These are phyloP conservation scores for Peromyscus melanophrys DNA, from an alignment of 2,797 vertebrate species.

Conservation along the genomic window DNA sequence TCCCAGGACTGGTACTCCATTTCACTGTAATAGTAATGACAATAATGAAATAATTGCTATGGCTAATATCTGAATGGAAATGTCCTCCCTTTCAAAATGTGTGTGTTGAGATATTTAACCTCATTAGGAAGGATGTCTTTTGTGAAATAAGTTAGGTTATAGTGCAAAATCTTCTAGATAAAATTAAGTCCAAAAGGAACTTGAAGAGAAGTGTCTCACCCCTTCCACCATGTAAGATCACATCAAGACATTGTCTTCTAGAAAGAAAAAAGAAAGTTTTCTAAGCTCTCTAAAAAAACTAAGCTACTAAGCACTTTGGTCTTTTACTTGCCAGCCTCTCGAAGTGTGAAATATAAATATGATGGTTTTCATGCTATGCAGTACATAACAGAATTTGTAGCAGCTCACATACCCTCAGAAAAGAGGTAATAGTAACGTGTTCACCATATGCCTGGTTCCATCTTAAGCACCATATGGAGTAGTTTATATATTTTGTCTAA, in stretches of 20 bases:
- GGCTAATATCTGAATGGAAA: background rate
- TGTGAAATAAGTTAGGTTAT: background rate
- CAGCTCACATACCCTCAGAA: background rate
- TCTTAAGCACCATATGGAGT: conserved; percentile 4
- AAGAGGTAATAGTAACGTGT: background rate
- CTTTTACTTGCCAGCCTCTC: background rate
- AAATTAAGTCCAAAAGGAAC: background rate
- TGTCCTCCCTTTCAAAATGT: background rate
- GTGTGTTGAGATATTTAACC: background rate
- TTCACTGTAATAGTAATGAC: background rate
- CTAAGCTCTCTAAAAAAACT: background rate
- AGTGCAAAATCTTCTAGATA: background rate
- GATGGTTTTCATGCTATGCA: background rate
- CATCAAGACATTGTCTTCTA: background rate
- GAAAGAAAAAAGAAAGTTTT: background rate
- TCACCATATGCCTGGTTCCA: background rate
- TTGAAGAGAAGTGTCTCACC: background rate
- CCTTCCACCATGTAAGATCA: background rate
- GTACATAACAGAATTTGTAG: background rate
- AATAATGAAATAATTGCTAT: background rate
- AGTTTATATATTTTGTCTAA: background rate
- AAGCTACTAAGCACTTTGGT: background rate
- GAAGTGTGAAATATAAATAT: background rate
- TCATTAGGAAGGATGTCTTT: background rate
- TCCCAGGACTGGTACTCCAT: background rate